Evolutionary conservation across 2,888 invertebrate species (phyloP), one percentile per base, ranked within the genome.

Genomic region (Apamea monoglypha): DNA sequence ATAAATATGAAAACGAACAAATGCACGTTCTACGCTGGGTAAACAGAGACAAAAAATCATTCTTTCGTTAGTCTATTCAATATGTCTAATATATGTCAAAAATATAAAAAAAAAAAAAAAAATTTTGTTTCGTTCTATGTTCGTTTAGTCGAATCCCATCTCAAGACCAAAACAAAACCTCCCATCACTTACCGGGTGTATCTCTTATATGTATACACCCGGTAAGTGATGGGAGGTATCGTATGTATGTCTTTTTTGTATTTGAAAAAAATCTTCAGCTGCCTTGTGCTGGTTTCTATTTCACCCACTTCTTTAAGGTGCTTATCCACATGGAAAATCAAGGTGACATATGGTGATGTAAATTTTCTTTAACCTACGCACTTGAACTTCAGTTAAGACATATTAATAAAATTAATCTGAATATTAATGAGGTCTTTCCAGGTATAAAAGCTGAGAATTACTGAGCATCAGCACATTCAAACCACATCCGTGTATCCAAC

Each of bases 381-480:
- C 59, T 64, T 53, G 67, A 21, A 70, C 67, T 50, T 74, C 21
- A 78, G 40, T 74, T 40, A 70, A 7, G 29, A 59, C 36, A 47
- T 76, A 73, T 74, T 59, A 53, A 74, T 82, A 76, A 78, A 82
- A 74, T 82, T 40, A 21, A 40, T 81, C 72, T 68, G 87, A 74
- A 86, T 86, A 86, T 78, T 79, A 78, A 86, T 81, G 67, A 82
- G 32, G 56, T 74, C 0, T 53, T 32, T 71, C 68, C 75, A 61
- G 36, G 59, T 86, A 87, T 86, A 86, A 81, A 86, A 74, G 71
- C 68, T 10, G 1, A n/a, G 21, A 25, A 47, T 72, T 50, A n/a
- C 40, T 14, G 4, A 74, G 36, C 4, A 32, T 66, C 32, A 79
- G n/a, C 47, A 74, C 81, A 86, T 74, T 87, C 56, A 3, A 76